Percentiles rank a stretch among this genome's conserved stretches.
These are phyloP conservation scores for Tetramorium parvispinum DNA, from an alignment of 1,140 invertebrate genomes.

Conservation along the genomic window DNA sequence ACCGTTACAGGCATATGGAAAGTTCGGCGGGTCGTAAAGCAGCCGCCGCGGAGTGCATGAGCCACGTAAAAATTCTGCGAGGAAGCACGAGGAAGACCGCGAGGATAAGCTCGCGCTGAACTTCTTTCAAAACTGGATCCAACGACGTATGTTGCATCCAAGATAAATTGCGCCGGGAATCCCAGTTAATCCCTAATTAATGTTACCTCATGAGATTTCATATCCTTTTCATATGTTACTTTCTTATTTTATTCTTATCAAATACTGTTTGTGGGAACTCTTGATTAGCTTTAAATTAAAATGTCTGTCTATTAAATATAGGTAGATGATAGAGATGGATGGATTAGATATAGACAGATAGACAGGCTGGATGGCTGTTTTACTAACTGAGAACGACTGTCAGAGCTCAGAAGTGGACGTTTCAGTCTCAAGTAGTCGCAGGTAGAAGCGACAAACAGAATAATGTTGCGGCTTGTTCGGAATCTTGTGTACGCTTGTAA, in stretches of 20 bases:
- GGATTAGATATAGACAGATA: neutral
- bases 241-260: neutral
- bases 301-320: neutral
- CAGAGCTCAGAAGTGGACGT: constrained; percentile 9
- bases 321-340: neutral
- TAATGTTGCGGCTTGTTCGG: constrained; percentile 10
- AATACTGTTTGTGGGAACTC: constrained; percentile 1
- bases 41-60: constrained; percentile 19
- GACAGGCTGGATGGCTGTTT: neutral
- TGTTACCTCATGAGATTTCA: neutral
- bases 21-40: constrained; percentile 70
- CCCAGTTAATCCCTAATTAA: neutral
- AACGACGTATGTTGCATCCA: neutral
- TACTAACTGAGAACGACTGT: neutral
- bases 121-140: constrained; percentile 30
- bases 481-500: constrained; percentile 3
- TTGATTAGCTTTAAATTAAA: neutral
- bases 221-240: neutral
- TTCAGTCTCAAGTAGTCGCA: neutral
- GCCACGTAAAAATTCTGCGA: constrained; percentile 18
- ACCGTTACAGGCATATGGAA: constrained; percentile 78
- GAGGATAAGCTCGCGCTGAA: neutral
- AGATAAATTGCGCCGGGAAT: constrained; percentile 6
- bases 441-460: neutral
- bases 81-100: neutral